phyloP scores from a whole-genome alignment of 30 jellyfish, hydroid and myxozoan genomes.

The Rhopilema esculentum region DNA sequence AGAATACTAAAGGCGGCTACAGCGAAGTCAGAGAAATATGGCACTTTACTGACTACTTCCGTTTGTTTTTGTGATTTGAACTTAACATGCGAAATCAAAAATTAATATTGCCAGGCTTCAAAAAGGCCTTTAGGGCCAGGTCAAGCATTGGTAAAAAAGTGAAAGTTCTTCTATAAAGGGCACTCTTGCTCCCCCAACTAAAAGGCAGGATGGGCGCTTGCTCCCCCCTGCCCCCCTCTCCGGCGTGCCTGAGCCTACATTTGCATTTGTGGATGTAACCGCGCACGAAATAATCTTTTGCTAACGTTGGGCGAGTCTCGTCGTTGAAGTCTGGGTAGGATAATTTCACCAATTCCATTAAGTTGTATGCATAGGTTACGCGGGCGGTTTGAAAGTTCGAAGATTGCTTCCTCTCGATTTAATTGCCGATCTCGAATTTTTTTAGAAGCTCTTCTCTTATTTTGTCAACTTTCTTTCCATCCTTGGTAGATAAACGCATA shows the following conservation, averaged over 20 bases:
- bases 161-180: constrained; percentile 25
- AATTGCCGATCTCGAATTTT: not conserved
- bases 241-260: not conserved
- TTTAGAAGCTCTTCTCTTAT: constrained; percentile 13
- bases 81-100: constrained; percentile 28
- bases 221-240: not conserved
- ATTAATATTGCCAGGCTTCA: constrained; percentile 48
- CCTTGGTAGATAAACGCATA: not conserved
- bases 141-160: constrained; percentile 12
- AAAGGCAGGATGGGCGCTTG: not conserved
- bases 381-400: constrained; percentile 16
- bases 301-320: too few relatives aligned
- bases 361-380: constrained; percentile 38
- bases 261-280: constrained; percentile 62
- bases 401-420: constrained; percentile 10
- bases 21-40: constrained; percentile 27
- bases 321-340: constrained; percentile 46
- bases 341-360: constrained; percentile 39
- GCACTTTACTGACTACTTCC: not conserved
- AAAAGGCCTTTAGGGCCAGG: constrained; percentile 37
- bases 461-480: constrained; percentile 11
- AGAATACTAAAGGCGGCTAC: constrained; percentile 16
- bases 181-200: constrained; percentile 38
- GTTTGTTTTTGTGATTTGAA: constrained; percentile 26
- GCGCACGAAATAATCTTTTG: constrained; percentile 47